Percentiles rank a stretch among this genome's conserved stretches.
These are phyloP conservation scores for Glyptemys insculpta DNA, from an alignment of 2,797 vertebrate species.

Conservation along the genomic window DNA sequence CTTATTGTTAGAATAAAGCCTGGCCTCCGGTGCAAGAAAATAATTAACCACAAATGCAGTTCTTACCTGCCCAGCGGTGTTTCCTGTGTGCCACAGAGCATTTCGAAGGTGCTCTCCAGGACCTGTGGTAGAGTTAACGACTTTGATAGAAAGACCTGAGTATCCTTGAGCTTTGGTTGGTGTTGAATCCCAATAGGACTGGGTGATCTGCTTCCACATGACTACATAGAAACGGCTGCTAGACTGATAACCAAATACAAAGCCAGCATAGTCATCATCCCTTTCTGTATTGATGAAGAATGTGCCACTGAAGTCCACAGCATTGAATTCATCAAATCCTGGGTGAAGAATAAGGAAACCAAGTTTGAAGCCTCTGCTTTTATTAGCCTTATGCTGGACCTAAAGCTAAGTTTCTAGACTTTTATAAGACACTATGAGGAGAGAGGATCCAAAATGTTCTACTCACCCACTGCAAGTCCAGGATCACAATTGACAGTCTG, in stretches of 20 bases:
- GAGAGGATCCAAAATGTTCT: neutral
- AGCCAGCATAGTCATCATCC: conserved; percentile 98
- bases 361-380: neutral
- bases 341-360: neutral
- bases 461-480: conserved; percentile 96
- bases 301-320: conserved; percentile 98
- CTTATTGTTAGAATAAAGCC: neutral
- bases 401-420: neutral
- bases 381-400: neutral
- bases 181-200: conserved; percentile 95
- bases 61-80: conserved; percentile 94
- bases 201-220: conserved; percentile 99
- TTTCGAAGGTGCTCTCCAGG: conserved; percentile 98
- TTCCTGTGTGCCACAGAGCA: conserved; percentile 98
- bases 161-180: conserved; percentile 98
- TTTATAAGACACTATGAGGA: neutral
- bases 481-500: conserved; percentile 99
- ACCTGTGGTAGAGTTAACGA: conserved; percentile 97
- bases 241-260: conserved; percentile 99
- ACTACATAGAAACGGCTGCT: conserved; percentile 99
- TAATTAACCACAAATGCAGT: neutral
- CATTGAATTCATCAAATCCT: conserved; percentile 98
- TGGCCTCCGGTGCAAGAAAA: neutral
- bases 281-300: conserved; percentile 99
- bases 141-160: conserved; percentile 97